Base-by-base conservation (phyloP, 2,797 vertebrate genomes). In the Phoebastria nigripes region DNA sequence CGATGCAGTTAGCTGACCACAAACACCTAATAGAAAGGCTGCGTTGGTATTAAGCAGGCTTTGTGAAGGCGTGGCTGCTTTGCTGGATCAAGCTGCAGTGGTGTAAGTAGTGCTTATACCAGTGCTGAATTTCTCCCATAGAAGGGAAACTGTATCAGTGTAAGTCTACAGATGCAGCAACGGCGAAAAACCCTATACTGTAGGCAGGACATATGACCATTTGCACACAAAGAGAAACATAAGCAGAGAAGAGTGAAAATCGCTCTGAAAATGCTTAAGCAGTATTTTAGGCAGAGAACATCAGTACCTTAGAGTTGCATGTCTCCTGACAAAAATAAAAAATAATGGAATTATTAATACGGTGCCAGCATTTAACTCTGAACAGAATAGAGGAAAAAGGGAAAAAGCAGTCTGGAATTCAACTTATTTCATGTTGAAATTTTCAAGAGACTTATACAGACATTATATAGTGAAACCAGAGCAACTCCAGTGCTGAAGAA, bases 291-390 rank as follows among this genome's bases (percentile, higher is more conserved):
- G 72, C 49, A 72, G 44, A 90, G 44, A 74, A 42, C 11, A 35
- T 49, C 33, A 31, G n/a, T 65, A 89, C 58, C 58, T 84, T 78
- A 87, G 37, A 84, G 77, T 9, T 92, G 37, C 51, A 28, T 52
- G 31, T 61, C 69, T 90, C 73, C 54, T 82, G 70, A 89, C 65
- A 72, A 81, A 87, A 83, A 28, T 10, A 69, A 80, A 31, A 87
- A 87, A 73, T 8, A 66, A 89, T 15, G 41, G 31, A 71, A 74
- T 87, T 67, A 81, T 83, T 87, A 66, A 55, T 11, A 77, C 47
- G 8, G 35, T 74, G 31, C 25, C 51, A 85, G 51, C n/a, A 88
- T 52, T 74, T 78, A 63, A 90, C 55, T 76, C 49, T 10, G 44
- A 87, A 74, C 25, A 88, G 52, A 87, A 1, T 6, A 59, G 47